A percentile compares a stretch with the other conserved stretches of the same genome.
Conservation (phyloP, 2,888 invertebrate species). For the Cepaea hortensis region DNA sequence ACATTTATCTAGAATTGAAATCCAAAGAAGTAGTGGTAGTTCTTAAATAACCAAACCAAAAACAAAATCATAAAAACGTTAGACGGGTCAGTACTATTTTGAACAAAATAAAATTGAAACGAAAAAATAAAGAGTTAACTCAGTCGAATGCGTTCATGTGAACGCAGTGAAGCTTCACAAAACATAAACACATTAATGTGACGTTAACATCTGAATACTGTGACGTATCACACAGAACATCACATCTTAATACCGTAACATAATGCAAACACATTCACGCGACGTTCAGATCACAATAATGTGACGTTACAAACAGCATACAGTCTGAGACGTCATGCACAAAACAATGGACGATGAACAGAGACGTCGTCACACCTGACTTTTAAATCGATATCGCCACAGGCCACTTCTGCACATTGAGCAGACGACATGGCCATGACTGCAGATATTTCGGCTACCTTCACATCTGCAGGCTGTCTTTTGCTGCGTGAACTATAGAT, state of each 20-base stretch:
- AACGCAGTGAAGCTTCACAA: not conserved
- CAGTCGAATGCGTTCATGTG: no score
- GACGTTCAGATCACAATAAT: not conserved
- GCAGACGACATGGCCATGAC: conserved; percentile 56
- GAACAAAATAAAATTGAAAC: no score
- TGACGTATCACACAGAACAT: conserved; percentile 3
- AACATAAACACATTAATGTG: not conserved
- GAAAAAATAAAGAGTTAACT: no score
- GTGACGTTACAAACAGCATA: not conserved
- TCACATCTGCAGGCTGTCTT: conserved; percentile 58
- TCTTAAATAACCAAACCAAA: no score
- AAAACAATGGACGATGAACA: not conserved
- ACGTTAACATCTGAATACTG: not conserved
- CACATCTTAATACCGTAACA: no score
- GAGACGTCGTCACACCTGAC: conserved; percentile 51
- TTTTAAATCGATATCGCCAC: conserved; percentile 58
- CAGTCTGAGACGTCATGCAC: conserved; percentile 8
- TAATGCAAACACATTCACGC: not conserved
- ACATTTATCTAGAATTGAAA: no score
- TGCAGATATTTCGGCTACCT: conserved; percentile 57
- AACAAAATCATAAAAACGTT: no score
- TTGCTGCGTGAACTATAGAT: conserved; percentile 54
- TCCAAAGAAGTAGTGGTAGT: no score
- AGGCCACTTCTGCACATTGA: conserved; percentile 56
- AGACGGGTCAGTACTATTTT: no score